A percentile compares a stretch with the other conserved stretches of the same genome.
These are phyloP conservation scores for Terebella lapidaria DNA, from an alignment of 2,888 invertebrate species.

Conservation along the genomic window DNA sequence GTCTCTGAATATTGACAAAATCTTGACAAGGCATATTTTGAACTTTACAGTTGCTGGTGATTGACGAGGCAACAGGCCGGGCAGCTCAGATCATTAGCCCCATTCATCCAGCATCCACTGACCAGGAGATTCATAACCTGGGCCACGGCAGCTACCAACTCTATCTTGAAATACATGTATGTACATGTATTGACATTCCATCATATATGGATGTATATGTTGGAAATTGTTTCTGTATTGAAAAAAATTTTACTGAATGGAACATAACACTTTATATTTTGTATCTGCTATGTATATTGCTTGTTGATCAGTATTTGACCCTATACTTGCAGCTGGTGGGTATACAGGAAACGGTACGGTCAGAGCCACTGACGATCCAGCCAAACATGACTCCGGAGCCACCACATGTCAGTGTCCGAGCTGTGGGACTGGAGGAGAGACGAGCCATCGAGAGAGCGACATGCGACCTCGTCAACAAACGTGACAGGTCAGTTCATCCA, in stretches of 20 bases:
- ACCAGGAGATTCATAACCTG: slow-evolving; percentile 50
- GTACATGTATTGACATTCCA: slow-evolving; percentile 26
- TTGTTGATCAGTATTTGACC: no score
- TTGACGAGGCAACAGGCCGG: slow-evolving; percentile 43
- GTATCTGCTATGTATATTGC: no score
- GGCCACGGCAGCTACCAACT: slow-evolving; percentile 45
- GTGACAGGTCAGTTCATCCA: slow-evolving; percentile 41
- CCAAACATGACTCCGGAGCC: slow-evolving; percentile 47
- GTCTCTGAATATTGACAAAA: no score
- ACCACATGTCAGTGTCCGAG: slow-evolving; percentile 45
- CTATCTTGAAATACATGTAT: slow-evolving; percentile 48
- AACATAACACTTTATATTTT: no score
- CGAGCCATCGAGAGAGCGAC: slow-evolving; percentile 48
- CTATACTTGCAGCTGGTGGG: slow-evolving; percentile 46
- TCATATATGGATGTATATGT: no score
- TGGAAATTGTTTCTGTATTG: not conserved
- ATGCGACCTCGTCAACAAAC: slow-evolving; percentile 50
- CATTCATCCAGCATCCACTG: slow-evolving; percentile 45
- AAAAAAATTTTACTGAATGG: no score
- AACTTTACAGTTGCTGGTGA: slow-evolving; percentile 44
- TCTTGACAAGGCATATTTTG: no score
- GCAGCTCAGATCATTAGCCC: slow-evolving; percentile 45
- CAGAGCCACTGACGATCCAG: slow-evolving; percentile 42
- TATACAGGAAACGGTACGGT: slow-evolving; percentile 43
- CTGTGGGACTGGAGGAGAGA: slow-evolving; percentile 50